phyloP scores from a whole-genome alignment of 2,888 invertebrate genomes.

The Tiliacea aurago region DNA sequence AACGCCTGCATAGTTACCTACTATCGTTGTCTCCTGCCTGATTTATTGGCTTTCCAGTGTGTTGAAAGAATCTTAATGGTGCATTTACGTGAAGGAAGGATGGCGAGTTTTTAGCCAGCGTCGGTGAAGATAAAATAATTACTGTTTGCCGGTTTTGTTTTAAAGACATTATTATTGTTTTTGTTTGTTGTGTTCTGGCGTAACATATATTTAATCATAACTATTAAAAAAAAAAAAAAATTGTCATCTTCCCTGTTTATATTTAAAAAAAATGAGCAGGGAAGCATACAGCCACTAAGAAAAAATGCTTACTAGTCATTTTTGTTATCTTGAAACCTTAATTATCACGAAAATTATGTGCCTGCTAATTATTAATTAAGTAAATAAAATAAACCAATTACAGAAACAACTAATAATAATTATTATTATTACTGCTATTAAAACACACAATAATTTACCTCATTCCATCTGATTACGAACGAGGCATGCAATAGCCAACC shows the following conservation, averaged over 20 bases:
- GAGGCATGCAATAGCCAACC: constrained; percentile 27
- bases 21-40: constrained; percentile 60
- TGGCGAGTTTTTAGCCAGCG: constrained; percentile 31
- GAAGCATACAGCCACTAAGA: background rate
- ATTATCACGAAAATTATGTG: constrained; percentile 6
- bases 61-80: constrained; percentile 72
- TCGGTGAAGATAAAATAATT: constrained; percentile 28
- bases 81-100: constrained; percentile 58
- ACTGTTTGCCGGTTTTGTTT: background rate
- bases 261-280: background rate
- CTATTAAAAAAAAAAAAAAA: background rate
- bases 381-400: constrained; percentile 36
- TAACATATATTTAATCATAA: background rate
- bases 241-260: background rate
- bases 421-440: constrained; percentile 13
- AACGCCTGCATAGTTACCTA: constrained; percentile 46
- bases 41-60: constrained; percentile 69
- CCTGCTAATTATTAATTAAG: constrained; percentile 28
- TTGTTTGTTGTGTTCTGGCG: background rate
- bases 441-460: constrained; percentile 28
- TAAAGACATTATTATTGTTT: constrained; percentile 19
- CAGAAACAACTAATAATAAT: constrained; percentile 35
- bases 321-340: background rate
- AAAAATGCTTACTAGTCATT: background rate
- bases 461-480: constrained; percentile 39